These are phyloP conservation scores for Epirrita christyi DNA, from an alignment of 2,888 invertebrate species.

Conservation along the genomic window DNA sequence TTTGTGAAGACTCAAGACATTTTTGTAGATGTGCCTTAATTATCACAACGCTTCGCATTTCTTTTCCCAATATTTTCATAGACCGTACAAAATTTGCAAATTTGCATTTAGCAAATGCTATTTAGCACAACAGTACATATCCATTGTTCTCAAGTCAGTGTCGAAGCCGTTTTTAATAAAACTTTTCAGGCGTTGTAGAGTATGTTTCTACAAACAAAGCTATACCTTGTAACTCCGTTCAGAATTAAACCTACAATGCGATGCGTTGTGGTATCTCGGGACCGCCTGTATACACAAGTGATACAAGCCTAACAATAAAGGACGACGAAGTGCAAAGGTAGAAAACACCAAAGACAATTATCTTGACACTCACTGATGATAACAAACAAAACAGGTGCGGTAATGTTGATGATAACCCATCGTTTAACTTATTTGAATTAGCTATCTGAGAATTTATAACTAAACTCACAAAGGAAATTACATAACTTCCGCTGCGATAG, in stretches of 20 bases:
- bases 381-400: constrained; percentile 18
- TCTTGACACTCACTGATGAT: constrained; percentile 22
- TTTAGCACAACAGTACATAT: no score
- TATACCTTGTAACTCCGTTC: no score
- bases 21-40: no score
- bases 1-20: neutral
- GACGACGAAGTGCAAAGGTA: neutral
- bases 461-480: neutral
- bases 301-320: neutral
- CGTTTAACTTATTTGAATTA: constrained; percentile 14
- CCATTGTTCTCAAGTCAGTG: no score
- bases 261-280: neutral
- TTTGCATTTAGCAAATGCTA: no score
- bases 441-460: constrained; percentile 14
- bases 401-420: constrained; percentile 16
- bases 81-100: no score
- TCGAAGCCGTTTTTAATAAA: no score
- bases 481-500: constrained; percentile 11
- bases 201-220: no score
- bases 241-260: no score
- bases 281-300: neutral
- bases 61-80: no score
- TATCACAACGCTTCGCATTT: no score
- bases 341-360: constrained; percentile 1
- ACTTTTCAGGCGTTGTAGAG: no score